These are phyloP conservation scores for Coreoperca whiteheadi DNA, from an alignment of 2,113 vertebrate genomes.

Conservation along the genomic window DNA sequence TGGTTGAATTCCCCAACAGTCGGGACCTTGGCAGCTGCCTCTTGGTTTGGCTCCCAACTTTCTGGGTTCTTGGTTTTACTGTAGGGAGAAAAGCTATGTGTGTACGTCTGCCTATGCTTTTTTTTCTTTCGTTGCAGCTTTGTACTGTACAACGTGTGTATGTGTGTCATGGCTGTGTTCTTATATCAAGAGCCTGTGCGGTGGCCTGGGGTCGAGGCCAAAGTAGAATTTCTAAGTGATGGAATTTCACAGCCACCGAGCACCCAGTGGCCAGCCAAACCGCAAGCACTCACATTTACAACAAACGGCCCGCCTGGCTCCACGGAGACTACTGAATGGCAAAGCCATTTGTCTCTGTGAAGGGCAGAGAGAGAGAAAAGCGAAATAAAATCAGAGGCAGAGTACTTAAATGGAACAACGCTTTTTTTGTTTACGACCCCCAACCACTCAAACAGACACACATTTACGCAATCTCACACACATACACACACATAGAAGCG, in stretches of 20 bases:
- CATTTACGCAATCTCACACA: slow-evolving; percentile 20
- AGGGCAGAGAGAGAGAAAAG: slow-evolving; percentile 80
- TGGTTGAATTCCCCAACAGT: slow-evolving; percentile 70
- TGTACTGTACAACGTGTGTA: slow-evolving; percentile 17
- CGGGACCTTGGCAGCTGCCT: slow-evolving; percentile 72
- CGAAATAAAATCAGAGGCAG: slow-evolving; percentile 77
- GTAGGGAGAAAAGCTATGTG: slow-evolving; percentile 44
- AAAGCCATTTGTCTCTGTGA: slow-evolving; percentile 87
- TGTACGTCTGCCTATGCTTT: slow-evolving; percentile 4
- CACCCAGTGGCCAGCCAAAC: slow-evolving; percentile 71
- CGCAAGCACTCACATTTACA: slow-evolving; percentile 84
- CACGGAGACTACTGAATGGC: slow-evolving; percentile 83
- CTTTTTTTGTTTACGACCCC: slow-evolving; percentile 90
- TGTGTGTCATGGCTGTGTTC: slow-evolving; percentile 37
- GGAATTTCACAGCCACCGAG: slow-evolving; percentile 82
- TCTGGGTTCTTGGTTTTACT: slow-evolving; percentile 74
- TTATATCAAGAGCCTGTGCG: slow-evolving; percentile 61
- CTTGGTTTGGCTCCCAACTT: slow-evolving; percentile 69
- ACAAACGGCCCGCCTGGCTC: slow-evolving; percentile 76
- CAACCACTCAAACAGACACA: slow-evolving; percentile 66
- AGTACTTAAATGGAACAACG: slow-evolving; percentile 81
- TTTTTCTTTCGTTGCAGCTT: slow-evolving; percentile 33
- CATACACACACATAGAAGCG: slow-evolving; percentile 26
- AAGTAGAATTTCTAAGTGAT: slow-evolving; percentile 84
- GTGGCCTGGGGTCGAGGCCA: slow-evolving; percentile 76